Percentiles rank a stretch among this genome's conserved stretches.
Evolutionary conservation across 2,888 invertebrate species (phyloP).

Genomic region (Platycheirus rosarum): DNA sequence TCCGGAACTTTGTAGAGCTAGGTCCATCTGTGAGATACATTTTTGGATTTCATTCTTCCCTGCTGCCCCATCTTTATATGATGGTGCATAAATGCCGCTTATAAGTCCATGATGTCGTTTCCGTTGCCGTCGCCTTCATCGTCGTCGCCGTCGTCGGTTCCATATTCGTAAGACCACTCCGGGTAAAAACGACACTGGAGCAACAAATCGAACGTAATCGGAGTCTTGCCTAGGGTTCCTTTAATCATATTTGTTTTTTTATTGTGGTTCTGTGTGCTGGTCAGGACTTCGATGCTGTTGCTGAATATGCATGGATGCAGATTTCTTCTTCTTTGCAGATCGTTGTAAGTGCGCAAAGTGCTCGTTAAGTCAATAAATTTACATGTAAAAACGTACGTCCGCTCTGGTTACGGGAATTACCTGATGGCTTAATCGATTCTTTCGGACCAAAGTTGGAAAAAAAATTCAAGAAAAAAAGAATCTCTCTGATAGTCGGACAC

Average conservation of each 20-base stretch:
- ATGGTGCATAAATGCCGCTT: conserved; percentile 49
- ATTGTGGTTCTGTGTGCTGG: background rate
- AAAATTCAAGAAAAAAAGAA: conserved; percentile 54
- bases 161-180: conserved; percentile 58
- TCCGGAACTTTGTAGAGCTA: conserved; percentile 16
- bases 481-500: conserved; percentile 21
- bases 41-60: conserved; percentile 55
- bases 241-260: conserved; percentile 5
- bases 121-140: background rate
- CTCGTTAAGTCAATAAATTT: conserved; percentile 78
- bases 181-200: conserved; percentile 60
- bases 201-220: conserved; percentile 67
- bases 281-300: conserved; percentile 7
- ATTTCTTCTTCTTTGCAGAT: conserved; percentile 45
- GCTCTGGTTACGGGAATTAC: conserved; percentile 76
- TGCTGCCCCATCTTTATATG: conserved; percentile 63
- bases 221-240: conserved; percentile 52
- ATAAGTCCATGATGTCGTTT: conserved; percentile 24
- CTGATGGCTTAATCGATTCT: conserved; percentile 78
- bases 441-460: conserved; percentile 49
- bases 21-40: conserved; percentile 60
- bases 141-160: conserved; percentile 35
- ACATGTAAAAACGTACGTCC: conserved; percentile 76
- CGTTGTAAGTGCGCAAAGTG: conserved; percentile 75
- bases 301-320: conserved; percentile 32